Evolutionary conservation across 2,888 invertebrate genomes (phyloP).

Genomic region (Microctonus brassicae): DNA sequence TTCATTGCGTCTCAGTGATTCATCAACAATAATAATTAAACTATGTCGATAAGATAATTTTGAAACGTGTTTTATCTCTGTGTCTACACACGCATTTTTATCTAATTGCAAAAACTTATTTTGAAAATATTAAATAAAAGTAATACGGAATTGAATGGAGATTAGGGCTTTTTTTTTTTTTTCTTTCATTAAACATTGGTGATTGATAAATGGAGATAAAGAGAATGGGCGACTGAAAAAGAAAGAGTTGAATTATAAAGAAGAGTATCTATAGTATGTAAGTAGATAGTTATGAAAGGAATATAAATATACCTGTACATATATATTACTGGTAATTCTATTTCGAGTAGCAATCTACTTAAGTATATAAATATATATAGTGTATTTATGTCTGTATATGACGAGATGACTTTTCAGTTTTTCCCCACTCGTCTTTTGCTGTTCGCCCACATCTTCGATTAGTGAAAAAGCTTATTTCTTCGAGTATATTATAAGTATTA

Average conservation of each 20-base stretch:
- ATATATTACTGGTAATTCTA: slow-evolving; percentile 30
- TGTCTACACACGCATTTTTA: too few relatives aligned
- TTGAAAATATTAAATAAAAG: not conserved
- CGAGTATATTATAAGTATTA: not conserved
- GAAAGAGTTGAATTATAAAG: not conserved
- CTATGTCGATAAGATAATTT: too few relatives aligned
- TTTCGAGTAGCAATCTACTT: slow-evolving; percentile 36
- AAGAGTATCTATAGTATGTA: not conserved
- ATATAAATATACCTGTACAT: slow-evolving; percentile 31
- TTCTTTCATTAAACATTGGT: not conserved
- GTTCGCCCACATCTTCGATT: not conserved
- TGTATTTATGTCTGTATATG: not conserved
- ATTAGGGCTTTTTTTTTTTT: not conserved
- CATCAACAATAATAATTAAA: too few relatives aligned
- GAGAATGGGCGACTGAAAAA: too few relatives aligned
- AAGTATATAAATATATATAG: not conserved
- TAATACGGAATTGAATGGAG: not conserved
- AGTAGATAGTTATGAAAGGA: not conserved
- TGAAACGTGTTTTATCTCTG: too few relatives aligned
- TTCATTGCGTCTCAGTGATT: too few relatives aligned
- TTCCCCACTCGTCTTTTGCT: not conserved
- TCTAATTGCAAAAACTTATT: too few relatives aligned
- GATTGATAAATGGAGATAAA: not conserved
- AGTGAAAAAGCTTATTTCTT: not conserved
- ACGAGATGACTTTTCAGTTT: not conserved